Conservation (phyloP, 92 coral and sea anemone species). For the Porites cylindrica region DNA sequence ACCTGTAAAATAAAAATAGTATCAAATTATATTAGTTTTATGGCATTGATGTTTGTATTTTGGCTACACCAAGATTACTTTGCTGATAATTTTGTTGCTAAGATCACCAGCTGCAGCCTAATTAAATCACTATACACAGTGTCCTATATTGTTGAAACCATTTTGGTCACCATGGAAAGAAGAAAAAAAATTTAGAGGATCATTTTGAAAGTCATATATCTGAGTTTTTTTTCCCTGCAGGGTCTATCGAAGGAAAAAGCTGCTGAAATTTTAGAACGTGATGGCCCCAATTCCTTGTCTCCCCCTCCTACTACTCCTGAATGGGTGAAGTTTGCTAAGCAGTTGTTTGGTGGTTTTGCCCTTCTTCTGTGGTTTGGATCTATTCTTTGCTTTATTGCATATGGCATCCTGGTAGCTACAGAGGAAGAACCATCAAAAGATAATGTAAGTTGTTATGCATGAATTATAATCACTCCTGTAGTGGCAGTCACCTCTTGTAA, state of each 20-base stretch:
- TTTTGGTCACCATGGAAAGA: no score
- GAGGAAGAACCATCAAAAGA: slow-evolving; percentile 90
- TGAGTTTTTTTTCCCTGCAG: slow-evolving; percentile 32
- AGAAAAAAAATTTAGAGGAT: not conserved
- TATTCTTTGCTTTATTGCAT: slow-evolving; percentile 82
- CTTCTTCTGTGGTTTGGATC: slow-evolving; percentile 92
- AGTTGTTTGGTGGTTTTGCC: slow-evolving; percentile 94
- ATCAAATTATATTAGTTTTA: no score
- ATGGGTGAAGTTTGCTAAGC: slow-evolving; percentile 91
- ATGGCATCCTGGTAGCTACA: slow-evolving; percentile 59
- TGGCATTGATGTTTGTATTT: no score
- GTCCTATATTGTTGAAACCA: no score
- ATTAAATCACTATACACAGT: no score
- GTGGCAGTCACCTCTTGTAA: no score
- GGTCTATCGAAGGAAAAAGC: slow-evolving; percentile 85
- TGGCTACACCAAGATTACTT: no score
- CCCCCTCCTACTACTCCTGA: slow-evolving; percentile 99
- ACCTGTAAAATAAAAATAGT: no score
- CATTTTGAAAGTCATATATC: not conserved
- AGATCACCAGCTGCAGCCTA: no score
- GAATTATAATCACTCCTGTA: no score
- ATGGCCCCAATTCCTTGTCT: slow-evolving; percentile 95
- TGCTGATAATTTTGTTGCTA: no score
- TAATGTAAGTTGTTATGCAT: slow-evolving; percentile 74
- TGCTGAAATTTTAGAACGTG: slow-evolving; percentile 72